These are phyloP conservation scores for Lasioglossum pauxillum DNA, from an alignment of 2,888 invertebrate species.

Conservation along the genomic window DNA sequence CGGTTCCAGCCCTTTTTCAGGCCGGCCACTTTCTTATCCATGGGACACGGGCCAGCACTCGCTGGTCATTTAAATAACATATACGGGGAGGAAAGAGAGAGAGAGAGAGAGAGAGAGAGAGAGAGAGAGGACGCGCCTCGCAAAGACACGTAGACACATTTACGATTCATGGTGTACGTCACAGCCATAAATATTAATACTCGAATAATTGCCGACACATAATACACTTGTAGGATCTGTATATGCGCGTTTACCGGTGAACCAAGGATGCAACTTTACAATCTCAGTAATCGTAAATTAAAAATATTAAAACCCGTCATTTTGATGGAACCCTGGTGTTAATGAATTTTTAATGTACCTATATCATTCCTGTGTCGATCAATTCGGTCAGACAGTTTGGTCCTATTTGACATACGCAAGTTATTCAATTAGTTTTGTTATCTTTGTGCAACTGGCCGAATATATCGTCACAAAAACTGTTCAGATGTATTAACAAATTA, in stretches of 20 bases:
- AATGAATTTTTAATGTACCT: too few relatives aligned
- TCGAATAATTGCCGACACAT: conserved; percentile 27
- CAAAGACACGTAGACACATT: conserved; percentile 34
- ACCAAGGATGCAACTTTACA: background rate
- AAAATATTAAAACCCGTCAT: too few relatives aligned
- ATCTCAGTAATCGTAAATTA: too few relatives aligned
- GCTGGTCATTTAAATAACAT: conserved; percentile 42
- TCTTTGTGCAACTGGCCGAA: too few relatives aligned
- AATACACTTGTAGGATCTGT: conserved; percentile 16
- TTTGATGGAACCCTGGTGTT: too few relatives aligned
- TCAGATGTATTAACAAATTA: too few relatives aligned
- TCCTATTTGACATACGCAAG: too few relatives aligned
- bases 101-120: background rate
- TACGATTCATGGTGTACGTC: conserved; percentile 50
- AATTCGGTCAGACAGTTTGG: too few relatives aligned
- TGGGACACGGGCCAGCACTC: conserved; percentile 30
- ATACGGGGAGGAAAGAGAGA: conserved; percentile 8
- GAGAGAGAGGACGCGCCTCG: conserved; percentile 29
- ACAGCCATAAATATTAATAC: conserved; percentile 58
- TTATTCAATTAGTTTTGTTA: too few relatives aligned
- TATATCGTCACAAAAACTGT: too few relatives aligned
- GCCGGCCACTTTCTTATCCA: conserved; percentile 31
- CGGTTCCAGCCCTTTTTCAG: conserved; percentile 11
- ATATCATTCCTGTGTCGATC: too few relatives aligned
- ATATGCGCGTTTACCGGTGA: conserved; percentile 28